These are phyloP conservation scores for Drosophila rubida DNA, from an alignment of 2,888 invertebrate species.

Conservation along the genomic window DNA sequence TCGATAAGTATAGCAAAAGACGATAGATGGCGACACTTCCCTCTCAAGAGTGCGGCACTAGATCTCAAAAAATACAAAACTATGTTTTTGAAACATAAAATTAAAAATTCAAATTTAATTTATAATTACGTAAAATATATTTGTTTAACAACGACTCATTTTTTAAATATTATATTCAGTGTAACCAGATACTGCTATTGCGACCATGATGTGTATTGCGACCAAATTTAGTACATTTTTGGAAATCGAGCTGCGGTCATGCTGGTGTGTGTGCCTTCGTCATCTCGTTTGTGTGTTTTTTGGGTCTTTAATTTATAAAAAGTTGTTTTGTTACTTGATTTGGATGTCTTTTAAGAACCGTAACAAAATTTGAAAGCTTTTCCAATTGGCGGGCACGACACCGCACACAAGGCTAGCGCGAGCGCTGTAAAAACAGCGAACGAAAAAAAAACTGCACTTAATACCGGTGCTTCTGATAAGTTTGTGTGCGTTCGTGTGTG, in stretches of 20 bases:
- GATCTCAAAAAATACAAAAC: not conserved
- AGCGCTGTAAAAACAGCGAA: constrained; percentile 1
- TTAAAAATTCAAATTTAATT: too few relatives aligned
- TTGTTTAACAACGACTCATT: too few relatives aligned
- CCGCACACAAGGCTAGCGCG: constrained; percentile 12
- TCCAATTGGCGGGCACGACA: constrained; percentile 1
- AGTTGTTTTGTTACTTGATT: constrained; percentile 39
- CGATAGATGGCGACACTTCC: constrained; percentile 34
- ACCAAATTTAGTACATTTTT: not conserved
- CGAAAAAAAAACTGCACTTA: constrained; percentile 17
- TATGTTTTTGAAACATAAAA: not conserved
- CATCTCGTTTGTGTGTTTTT: constrained; percentile 37
- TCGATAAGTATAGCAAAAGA: too few relatives aligned
- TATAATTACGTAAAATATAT: too few relatives aligned
- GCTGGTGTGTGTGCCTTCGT: constrained; percentile 46
- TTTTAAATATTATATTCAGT: too few relatives aligned
- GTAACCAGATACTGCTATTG: too few relatives aligned
- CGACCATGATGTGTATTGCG: not conserved
- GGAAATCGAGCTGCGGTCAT: not conserved
- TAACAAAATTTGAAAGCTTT: constrained; percentile 3
- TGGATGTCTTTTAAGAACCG: constrained; percentile 10
- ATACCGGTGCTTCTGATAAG: constrained; percentile 21
- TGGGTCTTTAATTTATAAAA: constrained; percentile 22
- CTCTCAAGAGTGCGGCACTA: too few relatives aligned
- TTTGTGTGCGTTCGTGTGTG: constrained; percentile 43